Conservation (phyloP, 1,140 invertebrate species). For the Glossosoma conforme region DNA sequence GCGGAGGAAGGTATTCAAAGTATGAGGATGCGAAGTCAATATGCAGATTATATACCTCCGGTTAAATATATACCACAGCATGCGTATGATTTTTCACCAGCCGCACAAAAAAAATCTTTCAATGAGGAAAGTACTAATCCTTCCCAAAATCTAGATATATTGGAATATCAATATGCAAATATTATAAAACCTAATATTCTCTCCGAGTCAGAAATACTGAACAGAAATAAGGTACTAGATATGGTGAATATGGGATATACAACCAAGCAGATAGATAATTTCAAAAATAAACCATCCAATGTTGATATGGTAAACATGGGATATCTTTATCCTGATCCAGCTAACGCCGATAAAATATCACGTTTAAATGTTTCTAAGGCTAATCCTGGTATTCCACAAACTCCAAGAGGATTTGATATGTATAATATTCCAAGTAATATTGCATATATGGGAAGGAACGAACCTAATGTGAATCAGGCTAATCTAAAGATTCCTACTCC, state of each 20-base stretch:
- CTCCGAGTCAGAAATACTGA: no score
- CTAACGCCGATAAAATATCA: constrained; percentile 18
- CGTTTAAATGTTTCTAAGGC: not conserved
- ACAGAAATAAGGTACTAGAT: constrained; percentile 32
- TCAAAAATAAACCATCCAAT: constrained; percentile 20
- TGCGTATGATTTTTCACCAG: constrained; percentile 9
- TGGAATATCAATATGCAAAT: no score
- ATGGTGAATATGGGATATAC: constrained; percentile 37
- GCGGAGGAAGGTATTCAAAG: not conserved
- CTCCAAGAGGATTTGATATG: constrained; percentile 15
- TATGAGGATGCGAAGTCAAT: not conserved
- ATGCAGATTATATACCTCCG: constrained; percentile 1
- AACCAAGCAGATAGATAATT: constrained; percentile 14
- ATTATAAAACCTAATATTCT: no score
- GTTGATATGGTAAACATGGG: constrained; percentile 49
- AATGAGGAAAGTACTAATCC: not conserved
- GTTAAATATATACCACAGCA: constrained; percentile 6
- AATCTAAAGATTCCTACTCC: constrained; percentile 1
- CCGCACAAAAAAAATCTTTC: constrained; percentile 4
- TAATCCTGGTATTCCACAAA: constrained; percentile 1
- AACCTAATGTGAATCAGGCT: constrained; percentile 9
- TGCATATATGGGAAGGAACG: constrained; percentile 12
- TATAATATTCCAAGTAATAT: constrained; percentile 17
- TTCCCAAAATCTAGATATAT: not conserved
- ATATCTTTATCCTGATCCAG: constrained; percentile 38